Conservation (phyloP, 2,888 invertebrate species). For the Heteromyza rotundicornis region DNA sequence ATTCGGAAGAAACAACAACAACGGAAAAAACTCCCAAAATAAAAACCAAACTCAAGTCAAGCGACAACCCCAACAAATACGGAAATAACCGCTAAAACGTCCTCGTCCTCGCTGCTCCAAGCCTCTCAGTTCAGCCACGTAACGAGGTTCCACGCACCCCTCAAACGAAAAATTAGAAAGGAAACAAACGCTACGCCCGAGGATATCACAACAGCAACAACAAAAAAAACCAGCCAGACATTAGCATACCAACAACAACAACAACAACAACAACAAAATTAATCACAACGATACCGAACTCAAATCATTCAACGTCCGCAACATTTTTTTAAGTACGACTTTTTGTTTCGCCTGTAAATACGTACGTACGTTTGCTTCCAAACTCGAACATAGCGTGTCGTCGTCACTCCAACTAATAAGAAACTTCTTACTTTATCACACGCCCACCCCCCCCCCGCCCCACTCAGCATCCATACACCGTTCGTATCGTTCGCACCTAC, state of each 20-base stretch:
- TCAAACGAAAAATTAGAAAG: neutral
- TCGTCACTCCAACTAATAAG: neutral
- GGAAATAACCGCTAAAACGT: slow-evolving; percentile 8
- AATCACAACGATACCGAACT: neutral
- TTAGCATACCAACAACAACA: slow-evolving; percentile 17
- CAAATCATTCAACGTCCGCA: neutral
- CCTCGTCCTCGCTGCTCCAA: neutral
- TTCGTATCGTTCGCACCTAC: no score
- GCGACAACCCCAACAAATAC: slow-evolving; percentile 1
- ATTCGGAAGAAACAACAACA: no score
- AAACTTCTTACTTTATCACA: neutral
- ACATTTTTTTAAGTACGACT: neutral
- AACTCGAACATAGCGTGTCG: no score
- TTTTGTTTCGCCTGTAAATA: neutral
- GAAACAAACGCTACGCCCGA: no score
- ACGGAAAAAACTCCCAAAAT: no score
- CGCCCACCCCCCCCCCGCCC: slow-evolving; percentile 29
- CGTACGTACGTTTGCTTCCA: no score
- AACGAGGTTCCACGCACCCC: neutral
- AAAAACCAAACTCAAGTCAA: no score
- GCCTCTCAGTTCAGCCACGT: neutral
- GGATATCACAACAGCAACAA: neutral
- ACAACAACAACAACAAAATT: slow-evolving; percentile 9
- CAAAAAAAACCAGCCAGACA: neutral
- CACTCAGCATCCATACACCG: slow-evolving; percentile 34